phyloP scores from a whole-genome alignment of 2,888 invertebrate genomes.

The Athalia rosae region DNA sequence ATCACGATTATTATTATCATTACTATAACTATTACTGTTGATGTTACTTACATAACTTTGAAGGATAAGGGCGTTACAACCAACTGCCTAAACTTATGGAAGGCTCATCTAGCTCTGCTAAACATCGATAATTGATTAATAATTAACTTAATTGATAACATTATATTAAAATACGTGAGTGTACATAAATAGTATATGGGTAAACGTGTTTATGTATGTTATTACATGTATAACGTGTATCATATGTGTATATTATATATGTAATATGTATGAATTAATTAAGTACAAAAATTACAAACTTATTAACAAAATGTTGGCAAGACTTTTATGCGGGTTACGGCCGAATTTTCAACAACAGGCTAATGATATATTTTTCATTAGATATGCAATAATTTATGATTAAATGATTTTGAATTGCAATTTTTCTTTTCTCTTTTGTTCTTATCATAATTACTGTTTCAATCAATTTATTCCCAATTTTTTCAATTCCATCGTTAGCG shows the following conservation, averaged over 20 bases:
- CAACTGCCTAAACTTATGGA: conserved; percentile 62
- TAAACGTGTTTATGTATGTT: no score
- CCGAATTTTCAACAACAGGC: conserved; percentile 44
- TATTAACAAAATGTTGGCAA: conserved; percentile 73
- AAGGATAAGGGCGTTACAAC: conserved; percentile 56
- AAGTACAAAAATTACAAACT: conserved; percentile 74
- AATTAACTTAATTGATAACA: no score
- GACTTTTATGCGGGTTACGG: conserved; percentile 62
- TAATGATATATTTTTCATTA: conserved; percentile 32
- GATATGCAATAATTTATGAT: conserved; percentile 4
- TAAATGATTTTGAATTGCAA: conserved; percentile 39
- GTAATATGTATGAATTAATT: conserved; percentile 70
- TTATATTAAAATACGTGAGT: conserved; percentile 50
- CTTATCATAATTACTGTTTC: conserved; percentile 16
- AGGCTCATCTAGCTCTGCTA: conserved; percentile 67
- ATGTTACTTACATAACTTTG: conserved; percentile 52
- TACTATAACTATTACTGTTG: not conserved
- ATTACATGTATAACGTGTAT: no score
- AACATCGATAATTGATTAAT: conserved; percentile 52
- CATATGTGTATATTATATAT: no score
- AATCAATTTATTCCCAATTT: no score
- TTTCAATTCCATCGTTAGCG: no score
- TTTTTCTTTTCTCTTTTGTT: conserved; percentile 27
- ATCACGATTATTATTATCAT: no score
- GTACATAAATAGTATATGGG: conserved; percentile 66